phyloP scores from a whole-genome alignment of 2,113 vertebrate species.

The Myotis yumanensis region DNA sequence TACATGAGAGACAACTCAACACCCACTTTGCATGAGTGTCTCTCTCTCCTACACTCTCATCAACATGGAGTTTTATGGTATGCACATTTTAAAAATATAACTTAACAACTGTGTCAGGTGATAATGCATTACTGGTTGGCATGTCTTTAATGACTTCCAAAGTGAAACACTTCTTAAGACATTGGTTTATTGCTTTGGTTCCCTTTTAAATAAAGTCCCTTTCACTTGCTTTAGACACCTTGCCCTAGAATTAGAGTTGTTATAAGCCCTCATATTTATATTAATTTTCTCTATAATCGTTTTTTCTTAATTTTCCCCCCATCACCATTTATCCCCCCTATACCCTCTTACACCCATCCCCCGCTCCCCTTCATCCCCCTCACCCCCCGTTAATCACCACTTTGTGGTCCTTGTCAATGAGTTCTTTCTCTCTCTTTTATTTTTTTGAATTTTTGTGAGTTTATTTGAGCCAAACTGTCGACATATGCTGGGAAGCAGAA shows the following conservation, averaged over 20 bases:
- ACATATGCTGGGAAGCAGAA: too few relatives aligned
- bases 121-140: not conserved
- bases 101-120: not conserved
- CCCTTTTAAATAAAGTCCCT: not conserved
- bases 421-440: too few relatives aligned
- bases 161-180: not conserved
- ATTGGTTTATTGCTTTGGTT: not conserved
- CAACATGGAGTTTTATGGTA: not conserved
- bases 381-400: too few relatives aligned
- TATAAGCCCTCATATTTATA: not conserved
- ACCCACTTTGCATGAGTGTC: rapidly evolving
- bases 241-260: not conserved
- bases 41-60: not conserved
- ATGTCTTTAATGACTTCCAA: constrained; percentile 8
- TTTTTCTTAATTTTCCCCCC: too few relatives aligned
- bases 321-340: too few relatives aligned
- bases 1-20: not conserved
- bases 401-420: too few relatives aligned
- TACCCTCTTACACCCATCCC: too few relatives aligned
- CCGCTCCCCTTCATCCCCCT: too few relatives aligned
- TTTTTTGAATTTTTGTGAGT: too few relatives aligned
- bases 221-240: not conserved
- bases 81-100: not conserved
- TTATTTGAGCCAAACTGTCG: too few relatives aligned
- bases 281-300: not conserved